Conservation (phyloP, 1,140 invertebrate genomes). For the Goniozus legneri region DNA sequence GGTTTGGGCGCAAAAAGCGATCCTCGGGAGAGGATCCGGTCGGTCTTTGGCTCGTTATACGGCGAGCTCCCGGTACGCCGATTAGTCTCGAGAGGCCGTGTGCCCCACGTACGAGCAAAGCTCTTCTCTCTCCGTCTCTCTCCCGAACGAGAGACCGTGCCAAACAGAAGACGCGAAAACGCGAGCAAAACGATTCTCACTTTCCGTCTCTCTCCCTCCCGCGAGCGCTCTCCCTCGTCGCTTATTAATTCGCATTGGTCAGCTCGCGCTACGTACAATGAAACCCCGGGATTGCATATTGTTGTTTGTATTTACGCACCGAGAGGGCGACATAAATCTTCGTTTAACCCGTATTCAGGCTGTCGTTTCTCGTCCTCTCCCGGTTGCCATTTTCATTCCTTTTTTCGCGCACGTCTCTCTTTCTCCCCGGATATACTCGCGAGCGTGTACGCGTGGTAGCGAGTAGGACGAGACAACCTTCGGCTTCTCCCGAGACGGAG, state of each 20-base stretch:
- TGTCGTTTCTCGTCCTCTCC: not conserved
- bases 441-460: no score
- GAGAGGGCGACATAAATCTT: constrained; percentile 54
- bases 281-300: constrained; percentile 46
- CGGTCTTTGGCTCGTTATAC: constrained; percentile 19
- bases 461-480: no score
- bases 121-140: not conserved
- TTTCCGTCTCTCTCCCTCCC: no score
- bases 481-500: no score
- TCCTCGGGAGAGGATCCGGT: constrained; percentile 5
- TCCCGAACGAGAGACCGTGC: not conserved
- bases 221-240: no score
- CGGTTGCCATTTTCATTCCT: not conserved
- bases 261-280: constrained; percentile 37
- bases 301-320: constrained; percentile 51
- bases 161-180: not conserved
- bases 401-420: no score
- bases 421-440: no score
- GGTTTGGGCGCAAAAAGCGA: no score
- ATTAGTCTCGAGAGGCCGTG: constrained; percentile 22
- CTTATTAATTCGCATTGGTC: constrained; percentile 38
- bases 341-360: constrained; percentile 51
- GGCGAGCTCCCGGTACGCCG: constrained; percentile 9
- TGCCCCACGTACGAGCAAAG: constrained; percentile 12
- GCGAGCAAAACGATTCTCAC: not conserved